Evolutionary conservation across 2,113 vertebrate species (phyloP), one percentile per base, ranked within the genome.

Genomic region (Urocitellus parryii): DNA sequence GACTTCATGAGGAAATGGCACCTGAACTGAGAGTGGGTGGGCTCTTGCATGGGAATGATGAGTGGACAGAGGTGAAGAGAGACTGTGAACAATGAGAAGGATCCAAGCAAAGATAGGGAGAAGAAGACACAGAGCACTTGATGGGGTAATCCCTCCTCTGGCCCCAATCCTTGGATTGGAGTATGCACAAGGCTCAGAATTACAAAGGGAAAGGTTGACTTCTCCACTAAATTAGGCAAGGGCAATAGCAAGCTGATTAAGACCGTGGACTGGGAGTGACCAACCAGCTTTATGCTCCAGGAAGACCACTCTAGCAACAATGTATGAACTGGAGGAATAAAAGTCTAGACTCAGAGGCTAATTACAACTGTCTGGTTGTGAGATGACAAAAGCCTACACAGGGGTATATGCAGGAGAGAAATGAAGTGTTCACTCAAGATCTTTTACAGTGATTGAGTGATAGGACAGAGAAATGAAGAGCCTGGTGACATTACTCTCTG

Each of bases 81-180:
- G 8, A 0, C 16, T 76, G 34, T 68, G 42, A 74, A 20, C 42
- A 34, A 82, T 82, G 25, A 39, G n/a, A 63, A 79, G 45, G 45
- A 83, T 32, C 65, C 24, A 11, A 83, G 48, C 88, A 92, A 78
- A 67, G 32, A 48, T 20, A 14, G 67, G 73, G 37, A 95, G 42
- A 73, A 51, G 37, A 68, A 61, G 12, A 17, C n/a, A 63, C 18
- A 61, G 17, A 13, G n/a, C 32, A 14, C n/a, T 24, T 63, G 37
- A 12, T 12, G n/a, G 8, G 58, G 42, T 1, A 32, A 8, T 9
- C 63, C 37, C 39, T 85, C 18, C 1, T 29, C n/a, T 82, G 27
- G 32, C 11, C 8, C 2, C 6, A 82, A 1, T 0, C 0, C 12
- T 3, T 20, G 12, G 22, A 34, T 87, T 22, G n/a, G 8, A 45